Evolutionary conservation across 2,888 invertebrate species (phyloP).

Genomic region (Pristionchus arcanus): DNA sequence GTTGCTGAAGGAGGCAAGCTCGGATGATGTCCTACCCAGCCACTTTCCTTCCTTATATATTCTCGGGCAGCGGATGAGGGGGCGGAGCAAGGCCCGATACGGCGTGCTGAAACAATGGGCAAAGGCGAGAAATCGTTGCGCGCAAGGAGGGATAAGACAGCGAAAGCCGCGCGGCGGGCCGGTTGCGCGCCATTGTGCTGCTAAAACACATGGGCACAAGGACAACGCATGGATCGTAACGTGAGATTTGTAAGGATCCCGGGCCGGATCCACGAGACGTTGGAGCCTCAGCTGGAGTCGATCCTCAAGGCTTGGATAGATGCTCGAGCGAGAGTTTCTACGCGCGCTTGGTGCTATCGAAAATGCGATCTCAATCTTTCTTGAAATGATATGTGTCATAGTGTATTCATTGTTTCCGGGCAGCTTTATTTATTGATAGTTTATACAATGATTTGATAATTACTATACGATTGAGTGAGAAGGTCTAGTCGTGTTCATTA

Average conservation of each 20-base stretch:
- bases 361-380: too few relatives aligned
- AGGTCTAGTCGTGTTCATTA: too few relatives aligned
- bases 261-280: background rate
- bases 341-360: too few relatives aligned
- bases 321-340: background rate
- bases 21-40: background rate
- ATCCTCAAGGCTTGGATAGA: background rate
- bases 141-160: background rate
- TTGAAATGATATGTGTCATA: too few relatives aligned
- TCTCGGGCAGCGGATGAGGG: background rate
- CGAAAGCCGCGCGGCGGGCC: background rate
- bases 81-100: background rate
- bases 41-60: background rate
- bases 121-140: background rate
- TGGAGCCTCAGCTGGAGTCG: too few relatives aligned
- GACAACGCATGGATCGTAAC: background rate
- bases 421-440: too few relatives aligned
- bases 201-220: slow-evolving; percentile 22
- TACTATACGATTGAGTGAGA: too few relatives aligned
- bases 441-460: too few relatives aligned
- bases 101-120: background rate
- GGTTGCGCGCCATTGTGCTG: background rate
- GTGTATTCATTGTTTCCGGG: background rate
- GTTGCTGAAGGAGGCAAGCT: background rate
- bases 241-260: background rate